phyloP scores from a whole-genome alignment of 2,888 invertebrate genomes.

The Dione vanillae region DNA sequence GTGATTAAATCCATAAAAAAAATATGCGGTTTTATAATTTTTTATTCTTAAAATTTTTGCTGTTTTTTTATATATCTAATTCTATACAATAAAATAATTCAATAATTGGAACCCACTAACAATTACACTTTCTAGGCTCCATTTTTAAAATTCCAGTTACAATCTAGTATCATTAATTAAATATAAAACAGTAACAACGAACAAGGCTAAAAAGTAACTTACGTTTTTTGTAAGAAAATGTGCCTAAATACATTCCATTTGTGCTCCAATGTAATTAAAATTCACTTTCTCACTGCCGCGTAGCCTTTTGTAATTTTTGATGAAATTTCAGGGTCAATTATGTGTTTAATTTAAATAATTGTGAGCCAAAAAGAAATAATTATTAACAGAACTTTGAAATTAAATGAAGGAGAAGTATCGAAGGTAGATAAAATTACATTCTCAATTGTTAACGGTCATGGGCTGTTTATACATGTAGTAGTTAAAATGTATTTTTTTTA shows the following conservation, averaged over 20 bases:
- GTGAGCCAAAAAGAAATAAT: constrained; percentile 17
- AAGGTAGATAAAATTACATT: background rate
- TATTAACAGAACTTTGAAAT: background rate
- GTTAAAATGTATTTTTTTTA: too few relatives aligned
- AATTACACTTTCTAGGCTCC: too few relatives aligned
- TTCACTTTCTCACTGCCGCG: constrained; percentile 13
- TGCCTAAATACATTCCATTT: constrained; percentile 16
- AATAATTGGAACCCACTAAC: background rate
- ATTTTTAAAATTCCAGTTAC: background rate
- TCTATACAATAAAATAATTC: too few relatives aligned
- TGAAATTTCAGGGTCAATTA: constrained; percentile 19
- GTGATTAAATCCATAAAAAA: too few relatives aligned
- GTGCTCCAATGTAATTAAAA: constrained; percentile 17
- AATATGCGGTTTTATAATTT: too few relatives aligned
- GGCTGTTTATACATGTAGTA: too few relatives aligned
- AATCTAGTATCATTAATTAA: constrained; percentile 3
- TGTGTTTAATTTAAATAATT: constrained; percentile 16
- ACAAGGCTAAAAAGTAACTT: background rate
- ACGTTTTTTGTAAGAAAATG: constrained; percentile 14
- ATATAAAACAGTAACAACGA: constrained; percentile 7
- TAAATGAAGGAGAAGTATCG: background rate
- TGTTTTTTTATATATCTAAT: too few relatives aligned
- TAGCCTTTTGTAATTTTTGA: constrained; percentile 20
- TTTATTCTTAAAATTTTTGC: too few relatives aligned
- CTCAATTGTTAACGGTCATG: background rate